Evolutionary conservation across 1,140 invertebrate species (phyloP), one percentile per base, ranked within the genome.

Genomic region (Sycophila sp.): DNA sequence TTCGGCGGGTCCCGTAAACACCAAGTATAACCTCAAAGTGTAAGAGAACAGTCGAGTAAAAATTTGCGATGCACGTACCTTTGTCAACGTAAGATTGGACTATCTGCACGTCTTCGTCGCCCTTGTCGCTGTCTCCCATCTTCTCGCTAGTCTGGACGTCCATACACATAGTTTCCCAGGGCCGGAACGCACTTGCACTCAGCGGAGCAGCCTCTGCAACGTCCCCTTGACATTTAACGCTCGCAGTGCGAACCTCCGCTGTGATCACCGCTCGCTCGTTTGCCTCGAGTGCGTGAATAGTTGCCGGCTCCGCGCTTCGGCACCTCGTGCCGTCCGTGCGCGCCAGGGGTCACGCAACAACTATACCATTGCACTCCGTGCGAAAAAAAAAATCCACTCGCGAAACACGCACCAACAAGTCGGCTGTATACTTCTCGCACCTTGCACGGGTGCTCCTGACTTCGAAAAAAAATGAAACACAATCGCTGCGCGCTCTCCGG

Each of bases 41-140:
- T 4, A 45, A 45, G n/a, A 17, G 13, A 36, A 36, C 5, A 13
- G 34, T 7, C 3, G 15, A n/a, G 24, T 5, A 5, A 22, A 53
- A 30, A 13, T 28, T 28, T 55, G 7, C 17, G 6, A 11, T 4
- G 42, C 15, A 2, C 79, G 80, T 73, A 86, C 85, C 79, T 82
- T 80, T 85, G 30, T 79, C 78, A 51, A 86, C 71, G 69, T 76
- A 77, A 26, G 76, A 79, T 67, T 84, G 80, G 66, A 86, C 77
- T 66, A 86, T 85, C 69, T 86, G 80, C 62, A 86, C 80, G 59
- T 86, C 85, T 55, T 86, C 84, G 60, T 85, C 82, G 74, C 77
- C 69, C 80, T 76, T 72, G 71, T 63, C 81, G 77, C 76, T 80
- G 77, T 84, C 83, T 66, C 74, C 80, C 84, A 85, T 86, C 76